Evolutionary conservation across 1,140 invertebrate species (phyloP), one percentile per base, ranked within the genome.

Genomic region (Probaryconus sp.): DNA sequence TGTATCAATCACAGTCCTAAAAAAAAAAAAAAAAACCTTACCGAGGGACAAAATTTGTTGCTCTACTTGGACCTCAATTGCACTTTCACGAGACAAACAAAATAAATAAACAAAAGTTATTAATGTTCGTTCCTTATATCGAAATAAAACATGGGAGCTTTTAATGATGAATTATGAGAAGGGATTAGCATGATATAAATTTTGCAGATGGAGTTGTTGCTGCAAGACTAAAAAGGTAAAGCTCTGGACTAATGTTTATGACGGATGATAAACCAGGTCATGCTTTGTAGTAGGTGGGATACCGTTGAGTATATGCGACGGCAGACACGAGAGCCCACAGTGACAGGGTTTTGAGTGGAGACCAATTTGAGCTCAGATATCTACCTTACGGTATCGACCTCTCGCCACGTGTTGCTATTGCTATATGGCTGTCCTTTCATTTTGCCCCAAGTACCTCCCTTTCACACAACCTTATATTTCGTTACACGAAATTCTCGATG

Each of bases 181-280:
- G 21, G 28, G 42, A 61, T 61, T 50, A 48, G 43, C 43, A 42
- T 5, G 43, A 28, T 30, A 61, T 61, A 61, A 61, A 48, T 61
- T 38, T 48, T 31, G 42, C 10, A 26, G n/a, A 14, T 17, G 18
- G 1, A 26, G 9, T 11, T 14, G 28, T 37, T 14, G 55, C 1
- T 18, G 16, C 2, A 37, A 7, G 31, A 40, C 63, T 67, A 20
- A 53, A 55, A 65, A 42, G 61, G 61, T 16, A 31, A 47, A 31
- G 31, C n/a, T n/a, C n/a, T n/a, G 26, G 21, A 51, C 42, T 48
- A 42, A 56, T 56, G 50, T 53, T 48, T 65, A 26, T 55, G 42
- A 35, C 18, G 30, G 48, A 4, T 13, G 37, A 26, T 11, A 50
- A 63, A 24, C 58, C 45, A 63, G 58, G 58, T 63, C 58, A 60